Evolutionary conservation across 2,888 invertebrate genomes (phyloP), one percentile per base, ranked within the genome.

Genomic region (Fragum fragum): DNA sequence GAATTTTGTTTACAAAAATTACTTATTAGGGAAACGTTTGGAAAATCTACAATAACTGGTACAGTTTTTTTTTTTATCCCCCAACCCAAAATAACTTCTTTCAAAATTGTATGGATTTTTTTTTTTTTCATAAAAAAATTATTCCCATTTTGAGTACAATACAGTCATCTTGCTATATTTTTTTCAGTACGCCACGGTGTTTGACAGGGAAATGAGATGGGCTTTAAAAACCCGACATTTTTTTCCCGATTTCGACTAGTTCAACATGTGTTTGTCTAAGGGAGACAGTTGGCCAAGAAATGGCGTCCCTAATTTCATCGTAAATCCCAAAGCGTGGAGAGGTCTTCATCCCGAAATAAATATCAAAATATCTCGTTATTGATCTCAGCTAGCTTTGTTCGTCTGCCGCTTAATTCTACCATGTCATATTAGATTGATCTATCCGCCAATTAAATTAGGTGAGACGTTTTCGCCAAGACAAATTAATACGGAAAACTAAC

Each of bases 361-460:
- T 71, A 71, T 71, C 71, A 53, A 71, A 71, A 71, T 71, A 71
- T 55, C 71, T 21, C 55, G 32, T 21, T 76, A 76, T 76, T 70
- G 76, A 76, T 76, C 68, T 16, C 28, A n/a, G 21, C 47, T 39
- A 69, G 69, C 52, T 47, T 68, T 69, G 69, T 76, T 57, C 69
- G 76, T 76, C 76, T 72, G 76, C 76, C 29, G 47, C 71, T 76
- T 75, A 72, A 75, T 80, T 75, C 75, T 68, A 36, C 72, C 76
- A 61, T 73, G 80, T 80, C 80, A 80, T 80, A 80, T 80, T 76
- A 68, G 72, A 80, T 80, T 76, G 80, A 76, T 76, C 36, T 72
- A 72, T 57, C 72, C 66, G 32, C 68, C 80, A 76, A 80, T 80
- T 73, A 80, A 76, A 80, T 80, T 80, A 80, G 59, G 66, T 53